A percentile compares a stretch with the other conserved stretches of the same genome.
phyloP scores from a whole-genome alignment of 2,888 invertebrate genomes.

The Parnassius smintheus region DNA sequence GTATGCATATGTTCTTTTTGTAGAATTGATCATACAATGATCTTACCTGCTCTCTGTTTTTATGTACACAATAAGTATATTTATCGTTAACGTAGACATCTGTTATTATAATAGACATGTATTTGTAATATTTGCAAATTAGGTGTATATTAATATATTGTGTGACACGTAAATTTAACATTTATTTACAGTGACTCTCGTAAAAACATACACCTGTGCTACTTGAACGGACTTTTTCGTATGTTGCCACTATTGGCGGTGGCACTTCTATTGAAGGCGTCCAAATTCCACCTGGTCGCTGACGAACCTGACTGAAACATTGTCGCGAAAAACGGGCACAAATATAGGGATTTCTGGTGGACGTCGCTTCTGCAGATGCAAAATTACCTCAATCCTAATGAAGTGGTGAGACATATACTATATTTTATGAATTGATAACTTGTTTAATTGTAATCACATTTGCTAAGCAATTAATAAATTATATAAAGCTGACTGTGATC shows the following conservation, averaged over 20 bases:
- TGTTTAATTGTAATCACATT: not conserved
- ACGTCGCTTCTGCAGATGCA: conserved; percentile 42
- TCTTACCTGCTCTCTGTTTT: no score
- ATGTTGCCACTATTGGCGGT: conserved; percentile 54
- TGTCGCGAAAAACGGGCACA: conserved; percentile 34
- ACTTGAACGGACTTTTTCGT: conserved; percentile 53
- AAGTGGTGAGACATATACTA: conserved; percentile 17
- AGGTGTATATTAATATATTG: no score
- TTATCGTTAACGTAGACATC: not conserved
- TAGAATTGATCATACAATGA: no score
- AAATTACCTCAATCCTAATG: conserved; percentile 36
- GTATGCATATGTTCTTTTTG: no score
- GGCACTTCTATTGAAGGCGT: conserved; percentile 48
- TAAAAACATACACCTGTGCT: conserved; percentile 55
- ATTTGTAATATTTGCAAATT: not conserved
- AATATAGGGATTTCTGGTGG: conserved; percentile 58
- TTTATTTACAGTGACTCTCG: conserved; percentile 45
- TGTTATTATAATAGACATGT: not conserved
- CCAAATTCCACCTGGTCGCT: conserved; percentile 43
- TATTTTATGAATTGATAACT: not conserved
- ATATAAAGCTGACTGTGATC: not conserved
- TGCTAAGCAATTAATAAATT: no score
- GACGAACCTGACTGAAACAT: conserved; percentile 46
- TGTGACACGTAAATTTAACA: no score
- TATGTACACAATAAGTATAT: no score